Conservation (phyloP, 2,888 invertebrate genomes). For the Mimas tiliae region DNA sequence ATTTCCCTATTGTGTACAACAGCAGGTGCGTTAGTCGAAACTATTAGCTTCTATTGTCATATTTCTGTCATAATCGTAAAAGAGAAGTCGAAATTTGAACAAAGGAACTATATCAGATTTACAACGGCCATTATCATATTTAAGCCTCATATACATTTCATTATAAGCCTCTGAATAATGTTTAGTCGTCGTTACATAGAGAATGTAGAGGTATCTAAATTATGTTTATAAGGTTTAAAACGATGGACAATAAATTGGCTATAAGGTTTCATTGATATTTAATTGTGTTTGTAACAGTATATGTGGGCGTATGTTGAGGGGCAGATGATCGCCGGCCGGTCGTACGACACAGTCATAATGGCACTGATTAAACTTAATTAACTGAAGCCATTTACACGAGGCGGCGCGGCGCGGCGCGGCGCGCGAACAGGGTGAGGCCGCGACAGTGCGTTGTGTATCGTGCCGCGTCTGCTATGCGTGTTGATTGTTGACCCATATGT, state of each 20-base stretch:
- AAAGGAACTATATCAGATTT: slow-evolving; percentile 45
- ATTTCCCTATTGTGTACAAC: not conserved
- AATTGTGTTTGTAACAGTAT: slow-evolving; percentile 66
- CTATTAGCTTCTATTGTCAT: slow-evolving; percentile 26
- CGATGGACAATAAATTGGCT: slow-evolving; percentile 29
- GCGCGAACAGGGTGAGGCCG: slow-evolving; percentile 26
- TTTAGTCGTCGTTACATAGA: slow-evolving; percentile 1
- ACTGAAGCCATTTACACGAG: slow-evolving; percentile 82
- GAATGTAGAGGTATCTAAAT: slow-evolving; percentile 14
- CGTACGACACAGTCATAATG: slow-evolving; percentile 59
- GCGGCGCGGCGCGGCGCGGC: slow-evolving; percentile 53
- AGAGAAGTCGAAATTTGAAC: slow-evolving; percentile 38
- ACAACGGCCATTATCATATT: slow-evolving; percentile 29
- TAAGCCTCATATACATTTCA: slow-evolving; percentile 31
- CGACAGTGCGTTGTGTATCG: not conserved
- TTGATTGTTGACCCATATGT: slow-evolving; percentile 18
- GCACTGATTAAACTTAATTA: slow-evolving; percentile 84
- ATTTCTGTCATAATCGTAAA: slow-evolving; percentile 36
- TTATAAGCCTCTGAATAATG: not conserved
- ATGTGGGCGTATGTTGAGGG: slow-evolving; percentile 74
- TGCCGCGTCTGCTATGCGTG: slow-evolving; percentile 10
- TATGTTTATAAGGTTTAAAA: slow-evolving; percentile 32
- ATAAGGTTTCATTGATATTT: slow-evolving; percentile 50
- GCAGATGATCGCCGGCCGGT: slow-evolving; percentile 72
- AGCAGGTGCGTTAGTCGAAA: not conserved